Evolutionary conservation across 1,140 invertebrate genomes (phyloP).

Genomic region (Eriocheir sinensis): DNA sequence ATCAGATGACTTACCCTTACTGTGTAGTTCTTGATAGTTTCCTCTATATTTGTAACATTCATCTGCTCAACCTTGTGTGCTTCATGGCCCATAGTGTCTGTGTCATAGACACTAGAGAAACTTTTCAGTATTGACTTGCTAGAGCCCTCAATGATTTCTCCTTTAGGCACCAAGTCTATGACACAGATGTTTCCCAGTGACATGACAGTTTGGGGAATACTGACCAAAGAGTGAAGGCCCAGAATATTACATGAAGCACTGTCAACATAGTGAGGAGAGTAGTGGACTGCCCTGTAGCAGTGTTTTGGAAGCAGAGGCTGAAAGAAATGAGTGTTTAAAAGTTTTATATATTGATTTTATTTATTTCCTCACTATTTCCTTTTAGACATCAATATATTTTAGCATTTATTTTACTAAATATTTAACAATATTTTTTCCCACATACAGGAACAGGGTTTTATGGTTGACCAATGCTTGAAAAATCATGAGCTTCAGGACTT

Average conservation of each 20-base stretch:
- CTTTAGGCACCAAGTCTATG: conserved; percentile 35
- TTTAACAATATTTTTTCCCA: too few relatives aligned
- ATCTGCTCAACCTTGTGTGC: too few relatives aligned
- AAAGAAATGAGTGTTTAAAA: not conserved
- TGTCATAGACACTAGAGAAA: not conserved
- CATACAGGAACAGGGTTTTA: too few relatives aligned
- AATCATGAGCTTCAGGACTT: too few relatives aligned
- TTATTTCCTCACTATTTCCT: too few relatives aligned
- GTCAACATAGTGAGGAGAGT: conserved; percentile 54
- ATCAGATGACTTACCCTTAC: conserved; percentile 20
- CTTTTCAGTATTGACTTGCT: not conserved
- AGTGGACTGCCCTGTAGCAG: conserved; percentile 57
- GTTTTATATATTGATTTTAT: too few relatives aligned
- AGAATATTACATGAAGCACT: conserved; percentile 54
- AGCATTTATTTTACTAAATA: too few relatives aligned
- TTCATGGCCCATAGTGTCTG: not conserved
- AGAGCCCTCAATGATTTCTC: not conserved
- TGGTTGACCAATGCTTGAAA: too few relatives aligned
- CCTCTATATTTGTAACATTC: too few relatives aligned
- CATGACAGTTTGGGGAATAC: conserved; percentile 27
- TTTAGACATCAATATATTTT: too few relatives aligned
- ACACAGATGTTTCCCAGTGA: conserved; percentile 41
- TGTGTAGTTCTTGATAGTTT: conserved; percentile 34
- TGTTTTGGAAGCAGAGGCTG: conserved; percentile 64
- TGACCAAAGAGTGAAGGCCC: conserved; percentile 42